phyloP scores from a whole-genome alignment of 2,888 invertebrate genomes.

The Pocota personata region DNA sequence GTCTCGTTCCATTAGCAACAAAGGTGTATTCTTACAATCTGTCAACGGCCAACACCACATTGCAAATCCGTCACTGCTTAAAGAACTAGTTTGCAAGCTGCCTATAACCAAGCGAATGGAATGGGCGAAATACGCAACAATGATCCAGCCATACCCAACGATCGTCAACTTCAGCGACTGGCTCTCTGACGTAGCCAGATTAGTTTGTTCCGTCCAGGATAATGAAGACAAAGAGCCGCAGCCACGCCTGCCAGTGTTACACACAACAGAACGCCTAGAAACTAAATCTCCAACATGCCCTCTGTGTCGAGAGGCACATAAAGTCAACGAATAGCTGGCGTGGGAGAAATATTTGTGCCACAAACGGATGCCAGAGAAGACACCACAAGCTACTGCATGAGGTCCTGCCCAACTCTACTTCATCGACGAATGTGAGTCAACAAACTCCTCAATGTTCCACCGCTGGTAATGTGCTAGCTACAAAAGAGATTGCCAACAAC shows the following conservation, averaged over 20 bases:
- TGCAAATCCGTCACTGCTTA: slow-evolving; percentile 38
- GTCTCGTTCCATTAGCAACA: slow-evolving; percentile 58
- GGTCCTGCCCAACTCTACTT: too few relatives aligned
- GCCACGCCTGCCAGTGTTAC: too few relatives aligned
- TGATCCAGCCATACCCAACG: slow-evolving; percentile 8
- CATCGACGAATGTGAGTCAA: too few relatives aligned
- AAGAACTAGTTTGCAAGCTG: slow-evolving; percentile 2
- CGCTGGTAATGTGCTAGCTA: too few relatives aligned
- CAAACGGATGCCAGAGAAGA: too few relatives aligned
- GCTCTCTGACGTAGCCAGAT: slow-evolving; percentile 6
- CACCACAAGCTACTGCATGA: too few relatives aligned
- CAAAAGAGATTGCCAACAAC: too few relatives aligned
- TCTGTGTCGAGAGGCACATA: too few relatives aligned
- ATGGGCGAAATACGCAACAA: not conserved
- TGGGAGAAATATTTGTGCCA: too few relatives aligned
- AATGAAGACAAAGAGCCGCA: slow-evolving; percentile 10
- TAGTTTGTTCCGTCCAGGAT: slow-evolving; percentile 45
- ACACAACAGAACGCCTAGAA: too few relatives aligned
- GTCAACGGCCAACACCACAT: slow-evolving; percentile 53
- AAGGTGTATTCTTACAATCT: slow-evolving; percentile 44
- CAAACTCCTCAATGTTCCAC: too few relatives aligned
- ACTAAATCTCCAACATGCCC: not conserved
- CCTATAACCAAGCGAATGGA: slow-evolving; percentile 11
- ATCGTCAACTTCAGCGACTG: slow-evolving; percentile 13
- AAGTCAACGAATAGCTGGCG: too few relatives aligned